Base-by-base conservation (phyloP, 2,888 invertebrate species). In the Euplagia quadripunctaria region DNA sequence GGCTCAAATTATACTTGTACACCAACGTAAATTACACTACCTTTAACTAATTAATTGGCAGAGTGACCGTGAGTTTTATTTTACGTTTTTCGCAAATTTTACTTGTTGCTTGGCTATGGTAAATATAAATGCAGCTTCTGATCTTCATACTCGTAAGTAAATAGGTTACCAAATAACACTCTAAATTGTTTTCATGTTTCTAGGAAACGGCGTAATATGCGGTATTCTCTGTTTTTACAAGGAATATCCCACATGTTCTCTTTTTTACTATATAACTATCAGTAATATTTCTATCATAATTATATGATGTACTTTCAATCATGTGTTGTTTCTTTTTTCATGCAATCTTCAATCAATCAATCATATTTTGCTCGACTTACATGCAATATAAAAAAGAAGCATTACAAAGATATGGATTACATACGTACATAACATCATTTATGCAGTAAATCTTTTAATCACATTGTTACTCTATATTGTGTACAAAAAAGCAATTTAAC, bases 401-500 rank as follows among this genome's bases (percentile, higher is more conserved):
- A 67, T 41, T 51, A 16, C n/a, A 55, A 55, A 55, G 42, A 14
- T 61, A 61, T 61, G 61, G 61, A 41, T 64, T 46, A 14, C 5
- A 46, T 17, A 17, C 41, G 16, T 42, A 55, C 9, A 51, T 55
- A 55, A n/a, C 64, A 17, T 5, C 63, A 61, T 43, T 72, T 68
- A 42, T 68, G 1, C 64, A 49, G 8, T 64, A 14, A 72, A 55
- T 72, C 68, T 64, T 64, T 41, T 31, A 43, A 64, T 41, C 49
- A 46, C 63, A 31, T 64, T 63, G 42, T 64, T 64, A 31, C 58
- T 20, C 14, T 70, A 64, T 64, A 74, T 71, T 76, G 71, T 71
- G 49, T 76, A 58, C 65, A 64, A 69, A 78, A 72, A 71, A 77
- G 78, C 74, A 78, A 76, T 80, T 72, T 80, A 74, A 85, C 79